A percentile compares a stretch with the other conserved stretches of the same genome.
Evolutionary conservation across 2,888 invertebrate species (phyloP).

Genomic region (Thecocarcelia acutangulata): DNA sequence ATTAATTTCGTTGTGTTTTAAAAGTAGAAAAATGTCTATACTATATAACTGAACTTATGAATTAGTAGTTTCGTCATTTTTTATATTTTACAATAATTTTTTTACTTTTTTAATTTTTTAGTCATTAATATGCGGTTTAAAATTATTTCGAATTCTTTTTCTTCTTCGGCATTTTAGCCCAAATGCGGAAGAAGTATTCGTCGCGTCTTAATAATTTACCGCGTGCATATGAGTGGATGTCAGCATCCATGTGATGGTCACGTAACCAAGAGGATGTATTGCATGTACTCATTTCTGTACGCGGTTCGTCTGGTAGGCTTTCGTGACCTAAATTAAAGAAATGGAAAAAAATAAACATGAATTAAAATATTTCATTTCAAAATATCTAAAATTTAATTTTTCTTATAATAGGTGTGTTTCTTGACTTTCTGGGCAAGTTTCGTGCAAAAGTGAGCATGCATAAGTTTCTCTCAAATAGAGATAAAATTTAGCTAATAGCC

Average conservation of each 20-base stretch:
- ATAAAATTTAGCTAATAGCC: no score
- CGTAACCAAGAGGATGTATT: conserved; percentile 96
- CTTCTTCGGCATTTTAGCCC: conserved; percentile 77
- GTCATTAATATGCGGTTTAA: conserved; percentile 17
- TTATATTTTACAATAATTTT: conserved; percentile 53
- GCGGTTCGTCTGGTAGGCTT: conserved; percentile 84
- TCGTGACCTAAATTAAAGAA: conserved; percentile 76
- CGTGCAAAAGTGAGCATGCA: no score
- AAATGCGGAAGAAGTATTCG: conserved; percentile 98
- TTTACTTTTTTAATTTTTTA: conserved; percentile 35
- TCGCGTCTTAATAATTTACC: conserved; percentile 91
- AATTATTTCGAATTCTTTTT: conserved; percentile 68
- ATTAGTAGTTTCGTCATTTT: conserved; percentile 69
- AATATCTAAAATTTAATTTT: no score
- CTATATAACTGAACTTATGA: conserved; percentile 60
- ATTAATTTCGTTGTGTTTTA: conserved; percentile 57
- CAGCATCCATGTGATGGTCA: conserved; percentile 96
- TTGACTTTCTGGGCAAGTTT: no score
- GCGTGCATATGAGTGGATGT: conserved; percentile 94
- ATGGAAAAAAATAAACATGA: no score
- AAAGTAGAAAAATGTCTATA: conserved; percentile 64
- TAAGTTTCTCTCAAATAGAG: no score
- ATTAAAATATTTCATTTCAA: no score
- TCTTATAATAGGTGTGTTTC: no score
- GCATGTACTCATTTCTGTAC: conserved; percentile 93